Percentiles rank a stretch among this genome's conserved stretches.
Conservation (phyloP, 1,140 invertebrate species). For the Ylistrum balloti region DNA sequence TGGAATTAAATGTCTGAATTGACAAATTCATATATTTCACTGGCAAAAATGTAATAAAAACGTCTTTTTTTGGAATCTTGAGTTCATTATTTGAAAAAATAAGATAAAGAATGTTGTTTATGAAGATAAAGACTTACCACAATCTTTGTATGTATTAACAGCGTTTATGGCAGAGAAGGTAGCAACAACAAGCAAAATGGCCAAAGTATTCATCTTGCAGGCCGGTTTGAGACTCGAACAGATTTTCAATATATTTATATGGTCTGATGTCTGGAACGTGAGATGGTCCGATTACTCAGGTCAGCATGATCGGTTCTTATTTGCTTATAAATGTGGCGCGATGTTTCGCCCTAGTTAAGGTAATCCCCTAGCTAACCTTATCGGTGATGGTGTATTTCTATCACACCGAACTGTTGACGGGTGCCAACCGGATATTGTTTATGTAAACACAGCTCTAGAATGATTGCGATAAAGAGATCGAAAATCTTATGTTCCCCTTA, state of each 20-base stretch:
- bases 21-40: no score
- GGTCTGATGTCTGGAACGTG: background rate
- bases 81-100: no score
- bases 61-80: no score
- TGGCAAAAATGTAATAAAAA: no score
- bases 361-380: background rate
- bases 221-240: background rate
- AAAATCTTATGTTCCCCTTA: background rate
- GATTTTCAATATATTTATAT: background rate
- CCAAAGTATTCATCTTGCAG: background rate
- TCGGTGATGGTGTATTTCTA: background rate
- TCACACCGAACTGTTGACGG: background rate
- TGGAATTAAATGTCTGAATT: no score
- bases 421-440: background rate
- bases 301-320: background rate
- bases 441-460: background rate
- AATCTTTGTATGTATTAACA: background rate
- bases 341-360: background rate
- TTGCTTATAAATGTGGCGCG: background rate
- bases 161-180: background rate
- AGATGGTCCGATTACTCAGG: background rate
- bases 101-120: no score
- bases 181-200: background rate
- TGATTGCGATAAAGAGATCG: background rate
- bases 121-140: background rate